Evolutionary conservation across 2,888 invertebrate species (phyloP).

Genomic region (Sphinx pinastri): DNA sequence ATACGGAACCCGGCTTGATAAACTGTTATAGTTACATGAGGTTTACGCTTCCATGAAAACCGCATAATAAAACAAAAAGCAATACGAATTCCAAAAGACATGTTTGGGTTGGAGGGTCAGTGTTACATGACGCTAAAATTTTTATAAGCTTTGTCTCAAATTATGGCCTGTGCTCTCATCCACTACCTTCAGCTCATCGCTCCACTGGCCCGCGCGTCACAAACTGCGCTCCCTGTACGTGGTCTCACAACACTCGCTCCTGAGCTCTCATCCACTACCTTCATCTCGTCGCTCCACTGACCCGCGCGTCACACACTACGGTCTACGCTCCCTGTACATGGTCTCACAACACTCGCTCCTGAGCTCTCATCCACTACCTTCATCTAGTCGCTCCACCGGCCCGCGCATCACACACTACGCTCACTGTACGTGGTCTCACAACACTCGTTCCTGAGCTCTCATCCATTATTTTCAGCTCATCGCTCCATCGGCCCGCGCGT

Average conservation of each 20-base stretch:
- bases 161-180: not conserved
- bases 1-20: constrained; percentile 5
- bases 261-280: too few relatives aligned
- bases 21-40: constrained; percentile 24
- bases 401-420: constrained; percentile 7
- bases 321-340: too few relatives aligned
- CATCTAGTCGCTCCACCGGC: constrained; percentile 5
- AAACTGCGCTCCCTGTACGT: not conserved
- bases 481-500: too few relatives aligned
- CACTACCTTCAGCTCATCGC: not conserved
- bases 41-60: constrained; percentile 33
- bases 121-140: constrained; percentile 4
- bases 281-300: too few relatives aligned
- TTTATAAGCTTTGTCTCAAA: not conserved
- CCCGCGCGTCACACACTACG: too few relatives aligned
- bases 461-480: too few relatives aligned
- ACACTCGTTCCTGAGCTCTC: not conserved
- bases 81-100: constrained; percentile 23
- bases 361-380: not conserved
- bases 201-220: not conserved
- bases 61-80: constrained; percentile 29
- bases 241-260: too few relatives aligned
- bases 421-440: constrained; percentile 6
- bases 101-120: not conserved
- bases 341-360: not conserved